Evolutionary conservation across 2,888 invertebrate genomes (phyloP), one percentile per base, ranked within the genome.

Genomic region (Lamellibrachia columna): DNA sequence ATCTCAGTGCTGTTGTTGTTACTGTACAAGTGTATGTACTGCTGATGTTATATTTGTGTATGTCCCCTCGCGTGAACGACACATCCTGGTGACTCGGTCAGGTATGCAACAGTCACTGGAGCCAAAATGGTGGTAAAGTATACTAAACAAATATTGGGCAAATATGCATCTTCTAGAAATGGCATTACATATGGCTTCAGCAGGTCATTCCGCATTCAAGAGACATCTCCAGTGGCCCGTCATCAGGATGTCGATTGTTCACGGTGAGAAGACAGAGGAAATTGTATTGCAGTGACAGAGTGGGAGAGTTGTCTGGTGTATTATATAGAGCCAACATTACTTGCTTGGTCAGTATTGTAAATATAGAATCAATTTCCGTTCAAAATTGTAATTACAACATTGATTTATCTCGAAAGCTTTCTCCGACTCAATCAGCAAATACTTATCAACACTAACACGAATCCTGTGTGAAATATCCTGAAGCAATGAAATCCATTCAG

Each of bases 1-100:
- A 75, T 75, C 75, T 75, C 75, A 75, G 75, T 15, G 75, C 75
- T 75, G 75, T 75, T 58, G 58, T 58, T 75, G 75, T 75, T 75
- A 75, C 75, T 75, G 75, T 75, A 75, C 75, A 75, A 15, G 75
- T 75, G 75, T 75, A 75, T 75, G 75, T 75, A 75, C 75, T 75
- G 75, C 75, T 75, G 75, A 75, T 75, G 75, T 75, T 75, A 75
- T 75, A 75, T n/a, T 75, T 75, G 75, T 60, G 60, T 75, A 75
- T 22, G 75, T 75, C 4, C n/a, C 22, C 75, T 15, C 75, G 15
- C 75, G 4, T 75, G 6, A 22, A 75, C 75, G 6, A 22, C 22
- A 75, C 75, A 15, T 75, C 22, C 75, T 75, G 75, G 75, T 75
- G 75, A 75, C 75, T 75, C 75, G 15, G 75, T 75, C 75, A 22